A percentile compares a stretch with the other conserved stretches of the same genome.
phyloP scores from a whole-genome alignment of 2,888 invertebrate species.

The Creontiades dilutus region DNA sequence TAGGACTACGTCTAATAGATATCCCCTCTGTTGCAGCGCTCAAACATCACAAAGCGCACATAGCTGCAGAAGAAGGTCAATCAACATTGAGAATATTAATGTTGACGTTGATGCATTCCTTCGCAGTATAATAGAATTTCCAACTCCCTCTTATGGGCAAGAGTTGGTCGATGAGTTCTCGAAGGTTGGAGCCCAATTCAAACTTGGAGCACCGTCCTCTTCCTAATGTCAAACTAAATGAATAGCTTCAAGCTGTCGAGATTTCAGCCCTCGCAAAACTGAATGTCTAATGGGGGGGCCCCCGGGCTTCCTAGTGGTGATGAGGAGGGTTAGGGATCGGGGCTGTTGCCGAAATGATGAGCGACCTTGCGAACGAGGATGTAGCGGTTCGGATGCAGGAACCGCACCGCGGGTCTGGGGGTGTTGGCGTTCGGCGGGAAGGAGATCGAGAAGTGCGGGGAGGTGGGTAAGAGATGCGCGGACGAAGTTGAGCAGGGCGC shows the following conservation, averaged over 20 bases:
- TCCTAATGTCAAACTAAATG: not conserved
- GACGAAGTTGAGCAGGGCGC: not conserved
- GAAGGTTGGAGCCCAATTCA: not conserved
- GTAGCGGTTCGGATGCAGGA: conserved; percentile 5
- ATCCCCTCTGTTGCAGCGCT: no score
- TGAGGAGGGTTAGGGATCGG: not conserved
- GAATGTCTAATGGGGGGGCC: not conserved
- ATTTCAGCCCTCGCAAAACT: not conserved
- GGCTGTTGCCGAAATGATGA: conserved; percentile 4
- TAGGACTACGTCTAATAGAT: no score
- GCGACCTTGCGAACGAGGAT: conserved; percentile 5
- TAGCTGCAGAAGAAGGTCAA: no score
- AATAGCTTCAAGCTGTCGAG: not conserved
- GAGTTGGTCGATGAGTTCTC: no score
- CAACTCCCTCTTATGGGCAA: no score
- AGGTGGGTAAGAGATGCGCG: no score
- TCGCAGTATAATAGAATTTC: no score
- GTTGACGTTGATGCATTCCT: no score
- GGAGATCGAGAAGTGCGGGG: no score
- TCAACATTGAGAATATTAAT: no score
- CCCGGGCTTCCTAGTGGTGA: not conserved
- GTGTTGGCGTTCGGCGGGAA: no score
- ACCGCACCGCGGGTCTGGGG: not conserved
- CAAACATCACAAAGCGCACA: no score
- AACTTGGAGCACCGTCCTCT: not conserved